Percentiles rank a stretch among this genome's conserved stretches.
Evolutionary conservation across 2,797 vertebrate species (phyloP).

Genomic region (Yasuhikotakia modesta): DNA sequence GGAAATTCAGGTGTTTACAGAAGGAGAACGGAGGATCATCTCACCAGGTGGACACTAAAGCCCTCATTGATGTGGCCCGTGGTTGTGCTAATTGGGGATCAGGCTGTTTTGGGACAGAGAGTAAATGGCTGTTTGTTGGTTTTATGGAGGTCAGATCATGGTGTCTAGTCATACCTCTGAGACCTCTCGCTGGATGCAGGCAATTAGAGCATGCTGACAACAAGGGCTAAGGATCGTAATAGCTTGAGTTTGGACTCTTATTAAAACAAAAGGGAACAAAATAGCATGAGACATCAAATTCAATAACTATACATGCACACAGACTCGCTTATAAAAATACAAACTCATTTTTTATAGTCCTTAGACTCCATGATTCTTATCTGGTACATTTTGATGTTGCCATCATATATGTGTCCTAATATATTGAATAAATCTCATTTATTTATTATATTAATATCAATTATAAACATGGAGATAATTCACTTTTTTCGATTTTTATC

Average conservation of each 20-base stretch:
- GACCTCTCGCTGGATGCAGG: conserved; percentile 31
- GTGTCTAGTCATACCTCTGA: conserved; percentile 26
- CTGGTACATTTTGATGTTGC: too few species aligned
- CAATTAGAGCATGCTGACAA: conserved; percentile 43
- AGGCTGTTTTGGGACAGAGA: conserved; percentile 38
- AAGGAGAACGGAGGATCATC: conserved; percentile 24
- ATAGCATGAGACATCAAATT: too few species aligned
- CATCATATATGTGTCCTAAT: too few species aligned
- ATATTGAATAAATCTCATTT: too few species aligned
- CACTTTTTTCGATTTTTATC: too few species aligned
- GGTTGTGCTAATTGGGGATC: conserved; percentile 56
- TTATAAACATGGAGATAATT: too few species aligned
- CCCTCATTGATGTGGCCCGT: conserved; percentile 27
- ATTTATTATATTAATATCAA: too few species aligned
- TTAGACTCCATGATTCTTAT: too few species aligned
- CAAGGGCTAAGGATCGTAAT: conserved; percentile 41
- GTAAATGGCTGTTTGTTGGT: conserved; percentile 51
- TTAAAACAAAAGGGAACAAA: conserved; percentile 10
- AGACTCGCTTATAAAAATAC: not conserved
- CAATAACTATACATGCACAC: not conserved
- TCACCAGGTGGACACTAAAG: conserved; percentile 42
- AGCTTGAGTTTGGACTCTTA: conserved; percentile 11
- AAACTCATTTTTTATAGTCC: not conserved
- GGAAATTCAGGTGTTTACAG: conserved; percentile 43
- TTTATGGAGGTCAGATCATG: conserved; percentile 44